Base-by-base conservation (phyloP, 2,888 invertebrate genomes). In the Bhutanitis thaidina region DNA sequence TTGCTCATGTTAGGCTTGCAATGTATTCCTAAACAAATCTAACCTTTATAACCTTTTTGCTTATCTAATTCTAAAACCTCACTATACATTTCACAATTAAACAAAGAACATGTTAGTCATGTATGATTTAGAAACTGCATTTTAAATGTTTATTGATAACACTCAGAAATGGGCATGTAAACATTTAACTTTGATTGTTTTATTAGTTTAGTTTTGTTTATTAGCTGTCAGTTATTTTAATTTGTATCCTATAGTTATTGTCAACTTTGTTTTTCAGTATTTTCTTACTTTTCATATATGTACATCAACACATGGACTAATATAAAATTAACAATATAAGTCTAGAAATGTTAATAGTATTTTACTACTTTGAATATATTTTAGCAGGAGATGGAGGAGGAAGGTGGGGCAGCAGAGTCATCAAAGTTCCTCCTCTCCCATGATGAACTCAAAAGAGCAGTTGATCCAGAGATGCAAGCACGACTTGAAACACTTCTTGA, bases 401-500 rank as follows among this genome's bases (percentile, higher is more conserved):
- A 90, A 78, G 84, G 81, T 54, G 74, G 72, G 62, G 76, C 78
- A 62, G 69, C 83, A 56, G 89, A 90, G 65, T 82, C 87, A 65
- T 87, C 88, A 57, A 88, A 89, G 75, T 89, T 87, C 74, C 77
- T 89, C 61, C 77, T 90, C 53, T 83, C 91, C 58, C 91, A 90
- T 32, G 86, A 91, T 70, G 84, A 92, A 74, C 91, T 92, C 40
- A 93, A 94, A 69, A 87, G 93, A 67, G 90, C 93, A 41, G 94
- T 94, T 57, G 94, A 94, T 79, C 95, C 95, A 39, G 96, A 96
- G 80, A 96, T 97, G 67, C 96, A 97, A 83, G 96, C 96, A 45
- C 91, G 97, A 65, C 92, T 98, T 55, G 97, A 97, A 89, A 97
- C 97, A 60, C 91, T 98, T 62, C 92, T 98, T 60, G 97, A 98